These are phyloP conservation scores for Lampropteryx suffumata DNA, from an alignment of 2,888 invertebrate species.

Conservation along the genomic window DNA sequence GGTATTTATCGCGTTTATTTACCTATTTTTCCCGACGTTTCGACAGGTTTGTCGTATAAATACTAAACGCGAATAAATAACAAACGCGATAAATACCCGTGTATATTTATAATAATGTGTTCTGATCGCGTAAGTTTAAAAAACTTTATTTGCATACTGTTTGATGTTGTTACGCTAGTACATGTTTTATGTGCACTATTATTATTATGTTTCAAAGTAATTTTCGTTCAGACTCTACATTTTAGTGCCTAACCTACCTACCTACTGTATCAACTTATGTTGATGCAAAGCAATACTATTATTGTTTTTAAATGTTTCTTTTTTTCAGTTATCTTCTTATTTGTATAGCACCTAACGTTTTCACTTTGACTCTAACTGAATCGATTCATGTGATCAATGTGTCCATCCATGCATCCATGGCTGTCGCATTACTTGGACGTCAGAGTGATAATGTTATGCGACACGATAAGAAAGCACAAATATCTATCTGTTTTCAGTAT, in stretches of 20 bases:
- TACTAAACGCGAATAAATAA: too few species aligned
- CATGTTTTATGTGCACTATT: not conserved
- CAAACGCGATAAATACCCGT: too few species aligned
- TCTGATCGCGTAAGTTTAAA: too few species aligned
- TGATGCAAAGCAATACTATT: not conserved
- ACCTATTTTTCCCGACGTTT: too few species aligned
- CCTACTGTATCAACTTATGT: not conserved
- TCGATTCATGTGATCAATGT: not conserved
- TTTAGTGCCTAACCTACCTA: too few species aligned
- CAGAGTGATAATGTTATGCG: not conserved
- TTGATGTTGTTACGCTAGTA: constrained; percentile 1
- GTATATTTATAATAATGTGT: too few species aligned
- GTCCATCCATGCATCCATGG: too few species aligned
- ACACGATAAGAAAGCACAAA: not conserved
- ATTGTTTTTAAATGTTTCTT: constrained; percentile 5
- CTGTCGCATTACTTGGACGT: too few species aligned
- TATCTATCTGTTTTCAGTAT: not conserved
- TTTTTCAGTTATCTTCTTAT: constrained; percentile 16
- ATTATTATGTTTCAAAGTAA: not conserved
- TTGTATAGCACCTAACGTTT: constrained; percentile 8
- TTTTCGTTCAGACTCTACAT: not conserved
- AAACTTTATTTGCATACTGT: too few species aligned
- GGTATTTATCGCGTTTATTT: too few species aligned
- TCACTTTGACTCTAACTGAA: not conserved
- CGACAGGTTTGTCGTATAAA: too few species aligned